phyloP scores from a whole-genome alignment of 2,797 vertebrate genomes.

The Cirrhinus molitorella region DNA sequence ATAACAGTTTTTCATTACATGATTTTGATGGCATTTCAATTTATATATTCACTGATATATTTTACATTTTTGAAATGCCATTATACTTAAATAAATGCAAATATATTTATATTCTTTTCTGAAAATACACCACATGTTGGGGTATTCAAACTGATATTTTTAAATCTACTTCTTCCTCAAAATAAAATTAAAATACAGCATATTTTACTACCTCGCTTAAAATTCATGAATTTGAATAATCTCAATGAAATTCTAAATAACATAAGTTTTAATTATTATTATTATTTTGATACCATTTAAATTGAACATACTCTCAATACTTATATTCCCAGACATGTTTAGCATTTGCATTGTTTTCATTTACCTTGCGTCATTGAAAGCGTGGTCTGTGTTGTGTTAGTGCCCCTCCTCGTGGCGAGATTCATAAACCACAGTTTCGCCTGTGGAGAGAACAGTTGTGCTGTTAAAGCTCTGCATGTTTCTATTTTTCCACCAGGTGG shows the following conservation, averaged over 20 bases:
- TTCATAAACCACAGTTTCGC: neutral
- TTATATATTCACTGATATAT: too few species aligned
- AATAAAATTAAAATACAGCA: neutral
- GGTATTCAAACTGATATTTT: neutral
- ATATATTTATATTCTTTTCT: too few species aligned
- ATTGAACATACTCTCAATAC: neutral
- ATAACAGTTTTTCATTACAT: too few species aligned
- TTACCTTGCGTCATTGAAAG: neutral
- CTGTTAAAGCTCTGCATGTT: neutral
- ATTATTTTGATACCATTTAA: neutral
- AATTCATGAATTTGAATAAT: neutral
- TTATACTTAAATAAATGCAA: too few species aligned
- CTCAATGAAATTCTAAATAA: neutral
- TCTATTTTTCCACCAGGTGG: constrained; percentile 17
- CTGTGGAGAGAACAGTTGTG: neutral
- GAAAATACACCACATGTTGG: too few species aligned
- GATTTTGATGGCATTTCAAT: too few species aligned
- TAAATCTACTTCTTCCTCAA: neutral
- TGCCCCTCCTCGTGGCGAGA: neutral
- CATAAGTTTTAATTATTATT: neutral
- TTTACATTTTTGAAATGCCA: too few species aligned
- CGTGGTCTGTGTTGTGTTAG: neutral
- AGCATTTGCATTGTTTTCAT: neutral
- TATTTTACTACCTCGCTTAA: neutral
- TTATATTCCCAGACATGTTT: neutral